Percentiles rank a stretch among this genome's conserved stretches.
Conservation (phyloP, 2,113 vertebrate species). For the Scytalopus superciliaris region DNA sequence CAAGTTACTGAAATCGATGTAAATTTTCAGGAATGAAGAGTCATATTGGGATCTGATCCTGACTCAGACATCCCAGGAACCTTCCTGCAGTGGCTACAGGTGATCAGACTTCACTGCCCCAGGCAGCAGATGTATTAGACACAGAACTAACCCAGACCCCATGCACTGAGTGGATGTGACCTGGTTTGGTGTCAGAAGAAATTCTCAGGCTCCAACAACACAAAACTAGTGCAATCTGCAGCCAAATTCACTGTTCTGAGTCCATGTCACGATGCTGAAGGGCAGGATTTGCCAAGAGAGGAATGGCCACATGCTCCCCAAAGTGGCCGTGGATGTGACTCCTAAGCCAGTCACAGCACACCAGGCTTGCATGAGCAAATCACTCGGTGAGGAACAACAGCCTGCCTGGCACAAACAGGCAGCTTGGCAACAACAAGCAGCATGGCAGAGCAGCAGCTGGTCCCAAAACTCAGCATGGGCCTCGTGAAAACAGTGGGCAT, state of each 20-base stretch:
- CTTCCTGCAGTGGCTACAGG: neutral
- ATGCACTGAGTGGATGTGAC: neutral
- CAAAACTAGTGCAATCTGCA: neutral
- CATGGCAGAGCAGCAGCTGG: neutral
- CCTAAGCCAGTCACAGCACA: neutral
- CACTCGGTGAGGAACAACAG: neutral
- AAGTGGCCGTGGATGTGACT: neutral
- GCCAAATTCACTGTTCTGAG: neutral
- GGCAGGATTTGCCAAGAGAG: neutral
- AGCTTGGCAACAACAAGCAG: neutral
- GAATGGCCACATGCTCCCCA: rapidly evolving
- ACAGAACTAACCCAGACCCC: neutral
- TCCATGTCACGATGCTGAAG: neutral
- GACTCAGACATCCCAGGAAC: neutral
- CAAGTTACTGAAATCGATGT: neutral
- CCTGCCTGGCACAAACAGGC: slow-evolving; percentile 18
- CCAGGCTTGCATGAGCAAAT: neutral
- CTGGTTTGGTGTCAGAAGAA: neutral
- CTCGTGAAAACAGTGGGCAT: neutral
- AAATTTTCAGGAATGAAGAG: neutral
- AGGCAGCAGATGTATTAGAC: neutral
- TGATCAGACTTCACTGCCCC: neutral
- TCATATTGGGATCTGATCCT: neutral
- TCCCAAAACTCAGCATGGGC: neutral
- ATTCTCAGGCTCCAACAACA: neutral